Evolutionary conservation across 2,797 vertebrate species (phyloP).

Genomic region (Coccyzus lansbergi): DNA sequence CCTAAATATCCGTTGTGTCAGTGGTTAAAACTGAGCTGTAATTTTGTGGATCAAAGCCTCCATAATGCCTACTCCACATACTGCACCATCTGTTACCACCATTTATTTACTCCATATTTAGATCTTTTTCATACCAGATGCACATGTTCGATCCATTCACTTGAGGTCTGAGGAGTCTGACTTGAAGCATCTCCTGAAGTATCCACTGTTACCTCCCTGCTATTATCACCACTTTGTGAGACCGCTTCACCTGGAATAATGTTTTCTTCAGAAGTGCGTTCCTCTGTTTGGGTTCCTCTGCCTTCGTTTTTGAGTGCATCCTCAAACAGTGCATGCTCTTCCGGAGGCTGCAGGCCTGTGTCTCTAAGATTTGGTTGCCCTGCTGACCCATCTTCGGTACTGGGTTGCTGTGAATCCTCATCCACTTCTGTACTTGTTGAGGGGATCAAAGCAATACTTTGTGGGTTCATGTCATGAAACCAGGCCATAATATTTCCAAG

Average conservation of each 20-base stretch:
- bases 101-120: conserved; percentile 12
- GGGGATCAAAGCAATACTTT: conserved; percentile 92
- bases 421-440: conserved; percentile 84
- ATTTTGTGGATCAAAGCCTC: conserved; percentile 65
- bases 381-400: conserved; percentile 62
- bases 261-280: conserved; percentile 74
- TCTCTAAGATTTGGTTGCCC: conserved; percentile 47
- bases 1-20: conserved; percentile 53
- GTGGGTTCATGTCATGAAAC: conserved; percentile 99
- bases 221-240: conserved; percentile 64
- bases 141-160: conserved; percentile 93
- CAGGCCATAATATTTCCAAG: conserved; percentile 99
- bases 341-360: conserved; percentile 75
- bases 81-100: conserved; percentile 41
- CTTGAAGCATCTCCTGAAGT: conserved; percentile 81
- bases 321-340: conserved; percentile 77
- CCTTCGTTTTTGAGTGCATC: conserved; percentile 76
- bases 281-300: conserved; percentile 83
- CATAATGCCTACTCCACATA: conserved; percentile 49
- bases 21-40: conserved; percentile 67
- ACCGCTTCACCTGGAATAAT: conserved; percentile 71
- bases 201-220: conserved; percentile 63
- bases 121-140: conserved; percentile 88
- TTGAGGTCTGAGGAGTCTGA: conserved; percentile 86
- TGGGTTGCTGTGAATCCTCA: conserved; percentile 70